Percentiles rank a stretch among this genome's conserved stretches.
These are phyloP conservation scores for Campodea augens DNA, from an alignment of 1,140 invertebrate species.

Conservation along the genomic window DNA sequence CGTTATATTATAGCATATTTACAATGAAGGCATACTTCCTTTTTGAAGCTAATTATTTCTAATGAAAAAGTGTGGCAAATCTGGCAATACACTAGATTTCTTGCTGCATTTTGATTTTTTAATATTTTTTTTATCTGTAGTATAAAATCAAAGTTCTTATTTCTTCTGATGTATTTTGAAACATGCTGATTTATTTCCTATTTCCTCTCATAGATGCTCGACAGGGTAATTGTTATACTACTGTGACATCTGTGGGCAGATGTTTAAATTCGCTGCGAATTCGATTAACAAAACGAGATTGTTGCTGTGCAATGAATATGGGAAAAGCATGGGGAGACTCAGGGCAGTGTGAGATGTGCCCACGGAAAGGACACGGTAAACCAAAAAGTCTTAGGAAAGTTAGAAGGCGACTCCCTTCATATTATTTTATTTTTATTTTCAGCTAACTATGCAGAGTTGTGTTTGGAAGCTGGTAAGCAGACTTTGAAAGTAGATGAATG, in stretches of 20 bases:
- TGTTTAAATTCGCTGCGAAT: slow-evolving; percentile 46
- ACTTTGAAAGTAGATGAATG: slow-evolving; percentile 46
- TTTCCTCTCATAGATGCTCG: slow-evolving; percentile 46
- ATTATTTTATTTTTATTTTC: slow-evolving; percentile 8
- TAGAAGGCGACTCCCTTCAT: neutral
- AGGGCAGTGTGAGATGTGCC: slow-evolving; percentile 51
- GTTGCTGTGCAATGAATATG: slow-evolving; percentile 76
- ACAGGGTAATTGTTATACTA: slow-evolving; percentile 60
- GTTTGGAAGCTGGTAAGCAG: slow-evolving; percentile 15
- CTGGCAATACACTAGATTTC: too few relatives aligned
- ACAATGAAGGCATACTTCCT: too few relatives aligned
- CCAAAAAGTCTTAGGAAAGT: slow-evolving; percentile 5
- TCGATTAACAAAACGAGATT: slow-evolving; percentile 58
- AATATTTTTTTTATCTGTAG: too few relatives aligned
- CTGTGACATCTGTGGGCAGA: slow-evolving; percentile 38
- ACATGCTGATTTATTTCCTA: too few relatives aligned
- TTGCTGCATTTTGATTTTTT: too few relatives aligned
- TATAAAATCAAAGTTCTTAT: neutral
- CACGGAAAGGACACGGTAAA: slow-evolving; percentile 43
- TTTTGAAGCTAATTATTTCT: too few relatives aligned
- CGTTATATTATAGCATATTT: too few relatives aligned
- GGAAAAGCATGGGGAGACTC: slow-evolving; percentile 68
- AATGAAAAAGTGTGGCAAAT: too few relatives aligned
- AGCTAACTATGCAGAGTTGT: slow-evolving; percentile 27
- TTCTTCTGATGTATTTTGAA: too few relatives aligned